Percentiles rank a stretch among this genome's conserved stretches.
These are phyloP conservation scores for Apogon talboti DNA, from an alignment of 2,797 vertebrate species.

Conservation along the genomic window DNA sequence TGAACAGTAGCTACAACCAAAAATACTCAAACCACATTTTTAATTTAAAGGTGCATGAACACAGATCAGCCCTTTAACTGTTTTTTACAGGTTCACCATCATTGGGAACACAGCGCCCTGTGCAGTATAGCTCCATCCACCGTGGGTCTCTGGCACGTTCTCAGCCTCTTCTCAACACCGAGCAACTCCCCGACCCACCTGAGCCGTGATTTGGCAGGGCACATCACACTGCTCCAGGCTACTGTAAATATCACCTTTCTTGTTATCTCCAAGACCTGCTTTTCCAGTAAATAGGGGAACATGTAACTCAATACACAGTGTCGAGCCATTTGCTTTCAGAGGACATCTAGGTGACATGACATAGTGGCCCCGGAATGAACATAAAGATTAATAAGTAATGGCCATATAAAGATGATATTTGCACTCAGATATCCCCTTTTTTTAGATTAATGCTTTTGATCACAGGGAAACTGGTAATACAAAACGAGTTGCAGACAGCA, in stretches of 20 bases:
- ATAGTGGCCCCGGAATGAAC: slow-evolving; percentile 80
- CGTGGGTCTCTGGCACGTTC: background rate
- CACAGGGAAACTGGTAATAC: slow-evolving; percentile 68
- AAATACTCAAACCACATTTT: no score
- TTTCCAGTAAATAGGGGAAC: slow-evolving; percentile 85
- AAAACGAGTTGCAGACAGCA: slow-evolving; percentile 53
- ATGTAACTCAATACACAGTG: slow-evolving; percentile 80
- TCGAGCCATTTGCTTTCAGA: slow-evolving; percentile 80
- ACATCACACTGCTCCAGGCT: slow-evolving; percentile 65
- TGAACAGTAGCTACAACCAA: no score
- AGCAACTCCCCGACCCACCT: slow-evolving; percentile 59
- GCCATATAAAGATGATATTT: slow-evolving; percentile 82
- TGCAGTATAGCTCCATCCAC: no score
- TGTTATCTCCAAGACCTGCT: slow-evolving; percentile 83
- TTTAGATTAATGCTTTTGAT: slow-evolving; percentile 78
- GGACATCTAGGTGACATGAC: slow-evolving; percentile 84
- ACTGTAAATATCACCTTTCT: slow-evolving; percentile 87
- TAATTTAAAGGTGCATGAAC: no score
- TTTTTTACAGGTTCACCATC: no score
- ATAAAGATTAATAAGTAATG: slow-evolving; percentile 88
- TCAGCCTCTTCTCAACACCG: slow-evolving; percentile 8
- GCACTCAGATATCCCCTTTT: slow-evolving; percentile 71
- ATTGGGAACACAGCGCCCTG: no score
- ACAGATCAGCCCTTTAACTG: no score
- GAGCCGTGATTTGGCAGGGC: slow-evolving; percentile 66